phyloP scores from a whole-genome alignment of 64 coral and sea anemone species.

The Montipora sp. region DNA sequence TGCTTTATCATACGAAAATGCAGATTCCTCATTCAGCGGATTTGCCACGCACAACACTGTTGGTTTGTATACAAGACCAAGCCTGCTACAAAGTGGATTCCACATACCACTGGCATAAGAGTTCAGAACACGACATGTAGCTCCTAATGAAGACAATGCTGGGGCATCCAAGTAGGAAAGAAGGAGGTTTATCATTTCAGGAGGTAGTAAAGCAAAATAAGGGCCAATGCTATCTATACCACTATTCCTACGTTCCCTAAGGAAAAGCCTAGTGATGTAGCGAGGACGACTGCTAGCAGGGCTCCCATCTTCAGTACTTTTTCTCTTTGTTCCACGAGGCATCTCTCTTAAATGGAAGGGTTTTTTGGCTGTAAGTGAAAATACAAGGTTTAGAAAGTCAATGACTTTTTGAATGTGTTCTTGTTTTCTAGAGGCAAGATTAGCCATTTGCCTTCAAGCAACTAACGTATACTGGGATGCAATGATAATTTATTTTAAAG shows the following conservation, averaged over 20 bases:
- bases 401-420: background rate
- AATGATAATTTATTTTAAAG: too few species aligned
- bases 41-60: slow-evolving; percentile 92
- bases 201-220: slow-evolving; percentile 86
- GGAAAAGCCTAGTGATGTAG: slow-evolving; percentile 78
- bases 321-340: slow-evolving; percentile 69
- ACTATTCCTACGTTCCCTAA: slow-evolving; percentile 63
- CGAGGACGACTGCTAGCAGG: slow-evolving; percentile 15
- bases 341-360: background rate
- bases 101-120: slow-evolving; percentile 79
- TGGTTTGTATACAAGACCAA: slow-evolving; percentile 66
- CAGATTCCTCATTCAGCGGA: slow-evolving; percentile 61
- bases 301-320: slow-evolving; percentile 26
- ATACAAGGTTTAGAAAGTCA: background rate
- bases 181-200: slow-evolving; percentile 89
- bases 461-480: too few species aligned
- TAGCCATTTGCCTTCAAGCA: too few species aligned
- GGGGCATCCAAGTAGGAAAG: slow-evolving; percentile 92
- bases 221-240: slow-evolving; percentile 87
- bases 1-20: slow-evolving; percentile 94
- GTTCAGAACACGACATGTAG: slow-evolving; percentile 82
- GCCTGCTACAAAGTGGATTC: slow-evolving; percentile 76
- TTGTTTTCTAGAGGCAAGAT: background rate
- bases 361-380: background rate
- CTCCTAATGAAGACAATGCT: slow-evolving; percentile 80